Conservation (phyloP, 2,113 vertebrate genomes). For the Excalfactoria chinensis region DNA sequence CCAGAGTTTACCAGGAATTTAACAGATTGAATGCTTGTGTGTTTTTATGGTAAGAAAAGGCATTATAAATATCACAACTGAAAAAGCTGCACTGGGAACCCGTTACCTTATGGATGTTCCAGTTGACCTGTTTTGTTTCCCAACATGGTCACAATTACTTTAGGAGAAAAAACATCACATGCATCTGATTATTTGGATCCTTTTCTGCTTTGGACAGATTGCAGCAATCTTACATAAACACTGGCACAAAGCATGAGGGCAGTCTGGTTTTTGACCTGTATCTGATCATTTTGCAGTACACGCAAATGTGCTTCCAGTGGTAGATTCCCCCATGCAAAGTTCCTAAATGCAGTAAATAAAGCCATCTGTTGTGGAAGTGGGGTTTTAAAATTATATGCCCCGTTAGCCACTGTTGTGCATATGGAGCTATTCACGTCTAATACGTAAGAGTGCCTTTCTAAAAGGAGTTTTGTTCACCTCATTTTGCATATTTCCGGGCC, state of each 20-base stretch:
- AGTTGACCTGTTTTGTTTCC: background rate
- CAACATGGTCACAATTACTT: background rate
- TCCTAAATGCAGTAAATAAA: constrained; percentile 8
- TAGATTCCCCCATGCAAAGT: background rate
- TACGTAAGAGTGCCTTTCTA: background rate
- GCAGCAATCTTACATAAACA: background rate
- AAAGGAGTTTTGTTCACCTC: background rate
- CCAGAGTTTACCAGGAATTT: background rate
- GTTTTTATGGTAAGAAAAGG: background rate
- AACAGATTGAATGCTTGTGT: background rate
- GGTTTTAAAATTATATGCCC: constrained; percentile 7
- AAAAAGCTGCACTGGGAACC: background rate
- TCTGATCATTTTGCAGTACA: constrained; percentile 20
- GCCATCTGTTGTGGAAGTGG: constrained; percentile 32
- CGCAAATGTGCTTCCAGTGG: background rate
- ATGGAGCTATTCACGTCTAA: background rate
- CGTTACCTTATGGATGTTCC: background rate
- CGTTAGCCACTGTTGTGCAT: background rate
- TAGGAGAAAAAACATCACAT: background rate
- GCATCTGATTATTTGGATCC: background rate
- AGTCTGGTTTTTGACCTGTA: constrained; percentile 25
- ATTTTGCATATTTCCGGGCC: background rate
- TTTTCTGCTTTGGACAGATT: constrained; percentile 5
- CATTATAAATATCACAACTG: background rate
- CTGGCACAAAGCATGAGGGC: background rate